Evolutionary conservation across 2,888 invertebrate species (phyloP), one percentile per base, ranked within the genome.

Genomic region (Chymomyza fuscimana): DNA sequence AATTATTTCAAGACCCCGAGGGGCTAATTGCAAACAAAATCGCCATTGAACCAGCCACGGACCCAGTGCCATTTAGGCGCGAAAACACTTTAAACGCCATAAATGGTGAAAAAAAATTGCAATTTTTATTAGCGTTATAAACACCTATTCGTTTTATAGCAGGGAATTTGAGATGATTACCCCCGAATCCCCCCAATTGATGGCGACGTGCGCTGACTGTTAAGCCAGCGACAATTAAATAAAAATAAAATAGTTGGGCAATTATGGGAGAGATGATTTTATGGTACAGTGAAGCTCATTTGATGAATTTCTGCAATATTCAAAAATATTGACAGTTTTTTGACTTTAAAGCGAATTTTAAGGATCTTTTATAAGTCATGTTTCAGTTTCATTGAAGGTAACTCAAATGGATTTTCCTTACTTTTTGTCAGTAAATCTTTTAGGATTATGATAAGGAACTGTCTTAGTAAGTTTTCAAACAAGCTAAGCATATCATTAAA

Each of bases 91-190:
- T 86, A 74, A 75, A 72, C 69, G 71, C 83, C 87, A 76, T 87
- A 83, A 79, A 71, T 73, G 81, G 64, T 67, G 15, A 15, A 22
- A 22, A 72, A 73, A 72, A 87, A 80, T 87, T 87, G 85, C 83
- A 73, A 72, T 74, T 85, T 87, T 87, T 87, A 87, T 82, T 83
- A 78, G 82, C 76, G 80, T 77, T 77, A 83, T 87, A 87, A 83
- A 85, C 87, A 87, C 83, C 87, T 76, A 68, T 68, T 62, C 69
- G 72, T 22, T 60, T 29, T n/a, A 51, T 46, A 46, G 40, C 40
- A 46, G 40, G 40, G 40, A 46, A 46, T 59, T 32, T 32, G 9
- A 32, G 29, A 59, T n/a, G 32, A 32, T 32, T 32, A 32, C 32
- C 32, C 32, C 32, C 32, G 9, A 32, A 9, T 9, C 7, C 6